Percentiles rank a stretch among this genome's conserved stretches.
Conservation (phyloP, 2,797 vertebrate genomes). For the Manis crassicaudata region DNA sequence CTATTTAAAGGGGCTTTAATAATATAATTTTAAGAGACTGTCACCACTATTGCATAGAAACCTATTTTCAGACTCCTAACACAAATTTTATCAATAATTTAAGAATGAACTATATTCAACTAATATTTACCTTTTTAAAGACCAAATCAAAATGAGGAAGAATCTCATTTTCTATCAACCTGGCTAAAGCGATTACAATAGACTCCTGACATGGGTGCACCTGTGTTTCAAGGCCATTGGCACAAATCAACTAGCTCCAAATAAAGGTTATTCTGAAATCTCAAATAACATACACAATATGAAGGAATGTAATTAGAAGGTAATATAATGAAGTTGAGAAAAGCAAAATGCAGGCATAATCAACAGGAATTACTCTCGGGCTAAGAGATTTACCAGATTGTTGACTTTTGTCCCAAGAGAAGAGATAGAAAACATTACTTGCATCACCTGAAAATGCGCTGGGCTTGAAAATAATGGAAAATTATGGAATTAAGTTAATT, state of each 20-base stretch:
- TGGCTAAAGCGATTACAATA: background rate
- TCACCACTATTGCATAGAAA: background rate
- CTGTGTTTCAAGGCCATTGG: background rate
- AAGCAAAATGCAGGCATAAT: constrained; percentile 47
- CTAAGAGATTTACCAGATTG: background rate
- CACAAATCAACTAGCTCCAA: background rate
- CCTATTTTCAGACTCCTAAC: constrained; percentile 38
- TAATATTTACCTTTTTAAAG: constrained; percentile 48
- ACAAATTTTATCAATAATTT: constrained; percentile 27
- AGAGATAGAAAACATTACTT: background rate
- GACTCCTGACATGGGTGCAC: background rate
- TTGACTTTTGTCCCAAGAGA: constrained; percentile 48
- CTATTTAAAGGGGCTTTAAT: background rate
- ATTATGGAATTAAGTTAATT: constrained; percentile 33
- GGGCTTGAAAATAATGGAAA: background rate
- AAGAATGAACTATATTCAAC: background rate
- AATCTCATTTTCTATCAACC: background rate
- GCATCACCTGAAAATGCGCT: background rate
- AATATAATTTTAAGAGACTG: background rate
- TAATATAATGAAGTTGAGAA: constrained; percentile 35
- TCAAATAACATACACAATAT: constrained; percentile 20
- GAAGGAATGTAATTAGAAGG: constrained; percentile 25
- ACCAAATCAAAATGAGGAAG: background rate
- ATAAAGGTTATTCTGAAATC: constrained; percentile 10
- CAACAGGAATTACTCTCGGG: constrained; percentile 50